Percentiles rank a stretch among this genome's conserved stretches.
Evolutionary conservation across 2,797 vertebrate genomes (phyloP).

Genomic region (Cynopterus sphinx): DNA sequence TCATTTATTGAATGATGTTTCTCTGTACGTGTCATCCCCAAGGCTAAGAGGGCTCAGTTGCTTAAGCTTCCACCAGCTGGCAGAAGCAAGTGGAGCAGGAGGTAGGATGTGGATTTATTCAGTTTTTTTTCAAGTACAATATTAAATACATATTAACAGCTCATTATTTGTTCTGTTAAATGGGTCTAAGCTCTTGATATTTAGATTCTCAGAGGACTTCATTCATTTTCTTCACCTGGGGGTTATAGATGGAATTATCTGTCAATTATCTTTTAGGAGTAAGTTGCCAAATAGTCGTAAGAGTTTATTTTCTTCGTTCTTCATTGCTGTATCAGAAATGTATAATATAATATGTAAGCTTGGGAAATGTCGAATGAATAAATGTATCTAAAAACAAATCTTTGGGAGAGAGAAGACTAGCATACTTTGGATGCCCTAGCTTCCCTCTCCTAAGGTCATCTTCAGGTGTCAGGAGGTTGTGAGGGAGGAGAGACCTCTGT

Average conservation of each 20-base stretch:
- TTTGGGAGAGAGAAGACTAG: not conserved
- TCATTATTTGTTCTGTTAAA: not conserved
- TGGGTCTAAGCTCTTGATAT: not conserved
- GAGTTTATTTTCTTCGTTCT: not conserved
- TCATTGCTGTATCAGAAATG: not conserved
- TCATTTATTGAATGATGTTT: not conserved
- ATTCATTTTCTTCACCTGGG: slow-evolving; percentile 11
- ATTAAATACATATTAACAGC: not conserved
- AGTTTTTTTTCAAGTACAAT: not conserved
- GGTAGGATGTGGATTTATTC: not conserved
- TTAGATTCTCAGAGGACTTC: not conserved
- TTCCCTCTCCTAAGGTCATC: not conserved
- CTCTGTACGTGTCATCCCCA: not conserved
- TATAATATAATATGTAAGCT: not conserved
- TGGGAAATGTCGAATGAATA: not conserved
- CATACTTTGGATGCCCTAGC: not conserved
- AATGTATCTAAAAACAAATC: not conserved
- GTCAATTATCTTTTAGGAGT: not conserved
- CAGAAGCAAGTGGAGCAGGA: not conserved
- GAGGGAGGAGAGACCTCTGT: not conserved
- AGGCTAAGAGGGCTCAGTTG: not conserved
- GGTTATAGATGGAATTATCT: not conserved
- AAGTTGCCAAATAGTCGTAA: not conserved
- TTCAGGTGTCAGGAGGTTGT: not conserved
- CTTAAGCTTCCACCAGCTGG: not conserved